Percentiles rank a stretch among this genome's conserved stretches.
Evolutionary conservation across 2,888 invertebrate genomes (phyloP).

Genomic region (Lucinisca nassula): DNA sequence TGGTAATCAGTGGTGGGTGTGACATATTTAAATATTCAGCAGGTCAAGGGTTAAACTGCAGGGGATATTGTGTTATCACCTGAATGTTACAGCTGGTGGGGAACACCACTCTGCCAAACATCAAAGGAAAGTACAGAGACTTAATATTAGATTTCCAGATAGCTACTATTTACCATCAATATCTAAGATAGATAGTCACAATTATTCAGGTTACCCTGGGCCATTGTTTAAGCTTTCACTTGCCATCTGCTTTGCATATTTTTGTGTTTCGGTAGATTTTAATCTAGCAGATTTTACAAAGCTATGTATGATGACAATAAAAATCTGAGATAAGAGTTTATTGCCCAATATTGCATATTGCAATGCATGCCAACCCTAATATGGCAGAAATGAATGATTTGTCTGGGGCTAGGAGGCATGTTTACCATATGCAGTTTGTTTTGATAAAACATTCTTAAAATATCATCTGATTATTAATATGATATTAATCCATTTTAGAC

Average conservation of each 20-base stretch:
- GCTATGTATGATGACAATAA: neutral
- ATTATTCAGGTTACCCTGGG: neutral
- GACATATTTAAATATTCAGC: no score
- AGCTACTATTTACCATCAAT: neutral
- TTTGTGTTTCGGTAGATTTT: constrained; percentile 1
- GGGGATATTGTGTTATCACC: no score
- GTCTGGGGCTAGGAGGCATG: neutral
- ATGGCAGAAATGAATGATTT: constrained; percentile 6
- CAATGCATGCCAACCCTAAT: neutral
- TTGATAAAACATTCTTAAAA: constrained; percentile 26
- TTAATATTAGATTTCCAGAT: neutral
- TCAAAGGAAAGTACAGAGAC: no score
- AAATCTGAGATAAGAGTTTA: constrained; percentile 4
- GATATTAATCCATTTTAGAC: no score
- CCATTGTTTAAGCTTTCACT: constrained; percentile 12
- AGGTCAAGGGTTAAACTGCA: no score
- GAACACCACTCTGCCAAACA: no score
- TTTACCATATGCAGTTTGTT: constrained; percentile 4
- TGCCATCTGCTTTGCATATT: constrained; percentile 8
- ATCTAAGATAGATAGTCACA: neutral
- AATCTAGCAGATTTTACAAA: neutral
- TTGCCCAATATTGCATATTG: constrained; percentile 6
- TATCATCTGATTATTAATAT: neutral
- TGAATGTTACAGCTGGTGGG: no score
- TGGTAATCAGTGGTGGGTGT: no score